Percentiles rank a stretch among this genome's conserved stretches.
Conservation (phyloP, 1,140 invertebrate species). For the Calephelis virginiensis region DNA sequence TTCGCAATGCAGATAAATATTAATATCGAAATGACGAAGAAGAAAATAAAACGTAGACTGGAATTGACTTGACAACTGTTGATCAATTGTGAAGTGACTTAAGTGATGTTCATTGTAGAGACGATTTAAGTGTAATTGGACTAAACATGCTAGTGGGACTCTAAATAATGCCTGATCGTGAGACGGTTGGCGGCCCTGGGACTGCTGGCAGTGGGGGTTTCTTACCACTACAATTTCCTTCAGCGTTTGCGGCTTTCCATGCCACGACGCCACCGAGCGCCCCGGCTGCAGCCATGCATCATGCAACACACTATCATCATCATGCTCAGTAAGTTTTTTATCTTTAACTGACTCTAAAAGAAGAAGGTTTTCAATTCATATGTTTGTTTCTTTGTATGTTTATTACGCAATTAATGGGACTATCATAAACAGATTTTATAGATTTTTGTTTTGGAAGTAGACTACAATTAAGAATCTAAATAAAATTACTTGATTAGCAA, state of each 20-base stretch:
- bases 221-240: slow-evolving; percentile 81
- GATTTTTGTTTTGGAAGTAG: too few relatives aligned
- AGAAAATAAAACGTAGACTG: slow-evolving; percentile 51
- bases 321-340: slow-evolving; percentile 66
- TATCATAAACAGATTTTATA: too few relatives aligned
- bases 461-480: too few relatives aligned
- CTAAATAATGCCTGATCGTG: slow-evolving; percentile 77
- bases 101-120: slow-evolving; percentile 30
- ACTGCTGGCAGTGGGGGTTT: slow-evolving; percentile 68
- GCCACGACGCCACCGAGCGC: slow-evolving; percentile 72
- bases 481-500: too few relatives aligned
- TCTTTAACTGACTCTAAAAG: slow-evolving; percentile 12
- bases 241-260: slow-evolving; percentile 81
- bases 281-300: slow-evolving; percentile 63
- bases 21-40: slow-evolving; percentile 45
- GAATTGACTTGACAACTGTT: slow-evolving; percentile 62
- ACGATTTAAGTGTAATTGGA: slow-evolving; percentile 29
- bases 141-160: slow-evolving; percentile 50
- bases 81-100: slow-evolving; percentile 27
- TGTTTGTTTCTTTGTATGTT: neutral
- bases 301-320: slow-evolving; percentile 70
- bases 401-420: neutral
- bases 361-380: neutral
- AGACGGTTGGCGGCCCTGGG: slow-evolving; percentile 68
- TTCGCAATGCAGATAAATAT: slow-evolving; percentile 39